Evolutionary conservation across 2,888 invertebrate species (phyloP).

Genomic region (Meta bourneti): DNA sequence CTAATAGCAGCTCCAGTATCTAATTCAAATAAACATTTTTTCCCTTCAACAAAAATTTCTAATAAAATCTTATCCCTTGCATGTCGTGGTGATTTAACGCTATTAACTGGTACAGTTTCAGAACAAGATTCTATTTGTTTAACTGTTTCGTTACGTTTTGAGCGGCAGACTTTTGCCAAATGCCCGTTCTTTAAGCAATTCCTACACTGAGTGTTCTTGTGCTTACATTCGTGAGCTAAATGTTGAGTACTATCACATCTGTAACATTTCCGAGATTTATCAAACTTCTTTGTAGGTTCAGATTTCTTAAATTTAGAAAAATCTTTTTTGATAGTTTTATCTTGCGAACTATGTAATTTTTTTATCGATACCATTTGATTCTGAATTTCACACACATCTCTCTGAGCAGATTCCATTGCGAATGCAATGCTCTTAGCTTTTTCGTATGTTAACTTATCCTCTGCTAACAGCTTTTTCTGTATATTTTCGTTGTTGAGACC

Average conservation of each 20-base stretch:
- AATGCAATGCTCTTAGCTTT: conserved; percentile 34
- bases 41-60: conserved; percentile 37
- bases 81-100: conserved; percentile 65
- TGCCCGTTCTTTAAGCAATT: conserved; percentile 64
- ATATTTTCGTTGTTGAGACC: conserved; percentile 52
- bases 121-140: conserved; percentile 64
- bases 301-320: conserved; percentile 62
- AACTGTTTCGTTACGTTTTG: conserved; percentile 62
- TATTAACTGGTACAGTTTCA: conserved; percentile 64
- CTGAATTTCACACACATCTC: conserved; percentile 35
- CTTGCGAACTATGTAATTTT: conserved; percentile 60
- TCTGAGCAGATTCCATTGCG: conserved; percentile 39
- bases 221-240: conserved; percentile 67
- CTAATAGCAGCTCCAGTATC: conserved; percentile 54
- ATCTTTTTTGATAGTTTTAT: conserved; percentile 60
- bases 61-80: conserved; percentile 63
- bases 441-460: conserved; percentile 39
- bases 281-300: conserved; percentile 63
- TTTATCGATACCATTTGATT: conserved; percentile 44
- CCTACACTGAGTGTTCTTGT: conserved; percentile 64
- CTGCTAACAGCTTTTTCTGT: conserved; percentile 32
- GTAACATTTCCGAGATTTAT: conserved; percentile 63
- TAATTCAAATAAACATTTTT: conserved; percentile 57
- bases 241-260: conserved; percentile 67
- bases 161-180: conserved; percentile 65